phyloP scores from a whole-genome alignment of 2,888 invertebrate genomes.

The Orthonychiurus folsomi region DNA sequence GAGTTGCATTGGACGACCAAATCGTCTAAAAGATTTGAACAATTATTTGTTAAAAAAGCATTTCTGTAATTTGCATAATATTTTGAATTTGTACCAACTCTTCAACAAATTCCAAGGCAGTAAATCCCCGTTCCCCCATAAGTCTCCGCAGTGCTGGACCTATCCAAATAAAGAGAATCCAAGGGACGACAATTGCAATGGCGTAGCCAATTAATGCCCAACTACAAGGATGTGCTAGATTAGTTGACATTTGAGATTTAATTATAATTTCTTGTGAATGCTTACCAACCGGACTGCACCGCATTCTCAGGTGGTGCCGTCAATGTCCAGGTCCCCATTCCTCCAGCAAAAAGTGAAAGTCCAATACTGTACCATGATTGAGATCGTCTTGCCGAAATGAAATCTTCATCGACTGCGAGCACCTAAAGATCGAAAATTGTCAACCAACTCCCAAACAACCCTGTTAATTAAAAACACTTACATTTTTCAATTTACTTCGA shows the following conservation, averaged over 20 bases:
- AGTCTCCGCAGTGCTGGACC: constrained; percentile 1
- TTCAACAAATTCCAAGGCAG: constrained; percentile 4
- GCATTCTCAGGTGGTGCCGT: constrained; percentile 4
- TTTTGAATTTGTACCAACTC: too few species aligned
- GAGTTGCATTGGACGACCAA: neutral
- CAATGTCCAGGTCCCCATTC: neutral
- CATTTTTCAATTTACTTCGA: neutral
- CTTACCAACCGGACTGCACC: neutral
- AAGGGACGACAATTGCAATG: neutral
- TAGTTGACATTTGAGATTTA: too few species aligned
- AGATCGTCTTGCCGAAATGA: constrained; percentile 2
- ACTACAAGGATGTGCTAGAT: too few species aligned
- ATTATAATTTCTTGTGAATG: too few species aligned
- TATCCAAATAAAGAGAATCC: constrained; percentile 1
- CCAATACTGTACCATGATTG: constrained; percentile 6
- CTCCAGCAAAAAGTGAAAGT: constrained; percentile 2
- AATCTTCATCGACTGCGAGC: neutral
- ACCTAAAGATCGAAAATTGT: neutral
- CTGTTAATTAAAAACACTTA: neutral
- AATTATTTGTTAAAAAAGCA: too few species aligned
- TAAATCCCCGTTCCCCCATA: constrained; percentile 3
- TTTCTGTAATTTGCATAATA: too few species aligned
- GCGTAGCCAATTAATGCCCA: constrained; percentile 7
- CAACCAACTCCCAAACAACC: neutral
- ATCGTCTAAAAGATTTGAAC: too few species aligned